Evolutionary conservation across 2,113 vertebrate genomes (phyloP).

Genomic region (Xenus cinereus): DNA sequence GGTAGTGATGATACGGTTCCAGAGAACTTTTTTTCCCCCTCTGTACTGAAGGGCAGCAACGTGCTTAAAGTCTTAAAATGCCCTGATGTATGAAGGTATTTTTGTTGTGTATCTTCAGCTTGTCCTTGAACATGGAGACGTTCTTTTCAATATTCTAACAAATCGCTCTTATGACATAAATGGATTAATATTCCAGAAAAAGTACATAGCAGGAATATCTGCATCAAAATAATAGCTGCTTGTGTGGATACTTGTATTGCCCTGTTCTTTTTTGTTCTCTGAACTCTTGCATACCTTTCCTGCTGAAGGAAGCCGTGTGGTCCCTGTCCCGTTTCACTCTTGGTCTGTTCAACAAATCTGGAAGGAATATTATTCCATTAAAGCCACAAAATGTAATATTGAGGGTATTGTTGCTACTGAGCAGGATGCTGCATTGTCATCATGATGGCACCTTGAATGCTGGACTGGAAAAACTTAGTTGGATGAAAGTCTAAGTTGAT

Average conservation of each 20-base stretch:
- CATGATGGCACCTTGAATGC: not conserved
- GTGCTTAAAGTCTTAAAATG: not conserved
- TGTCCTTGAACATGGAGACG: not conserved
- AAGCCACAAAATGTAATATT: not conserved
- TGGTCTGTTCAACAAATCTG: not conserved
- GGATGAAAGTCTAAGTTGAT: not conserved
- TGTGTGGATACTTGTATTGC: not conserved
- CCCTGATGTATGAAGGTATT: not conserved
- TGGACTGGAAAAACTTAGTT: not conserved
- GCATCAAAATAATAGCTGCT: not conserved
- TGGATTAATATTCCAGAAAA: not conserved
- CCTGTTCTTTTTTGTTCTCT: not conserved
- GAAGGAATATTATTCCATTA: not conserved
- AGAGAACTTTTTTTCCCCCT: not conserved
- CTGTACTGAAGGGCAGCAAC: not conserved
- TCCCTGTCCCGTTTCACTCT: not conserved
- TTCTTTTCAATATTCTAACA: not conserved
- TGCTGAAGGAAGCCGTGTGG: not conserved
- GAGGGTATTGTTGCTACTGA: not conserved
- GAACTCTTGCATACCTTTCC: not conserved
- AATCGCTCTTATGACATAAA: not conserved
- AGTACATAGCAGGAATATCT: not conserved
- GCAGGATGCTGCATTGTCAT: not conserved
- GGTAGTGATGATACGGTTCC: not conserved
- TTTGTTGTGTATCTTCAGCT: not conserved